Base-by-base conservation (phyloP, 2,113 vertebrate species). In the Prionailurus viverrinus region DNA sequence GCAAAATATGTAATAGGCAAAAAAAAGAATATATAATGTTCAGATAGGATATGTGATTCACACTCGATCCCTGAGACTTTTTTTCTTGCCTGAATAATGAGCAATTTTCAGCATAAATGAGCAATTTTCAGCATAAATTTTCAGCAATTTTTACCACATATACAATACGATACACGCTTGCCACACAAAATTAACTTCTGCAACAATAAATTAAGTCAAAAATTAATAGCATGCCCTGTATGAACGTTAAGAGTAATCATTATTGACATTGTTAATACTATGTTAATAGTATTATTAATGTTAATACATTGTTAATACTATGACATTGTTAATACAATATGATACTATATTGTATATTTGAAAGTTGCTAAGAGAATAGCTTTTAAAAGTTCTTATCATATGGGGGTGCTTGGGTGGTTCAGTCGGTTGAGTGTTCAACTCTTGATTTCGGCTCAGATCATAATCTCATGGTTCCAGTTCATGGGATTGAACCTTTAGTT, bases 91-190 rank as follows among this genome's bases (percentile, higher is more conserved):
- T 76, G 3, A 88, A 12, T 73, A 61, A 90, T 76, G 8, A 88
- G 3, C 13, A 91, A 36, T 90, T 89, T 66, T 66, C 84, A 92
- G 93, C 48, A 94, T 27, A 89, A 91, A 88, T 90, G 2, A 41
- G 61, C 41, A 45, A 7, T 45, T 45, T 45, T 45, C 45, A 45
- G 45, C 41, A 45, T 45, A 45, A 45, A 8, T 45, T 45, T 45
- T 45, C 45, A 45, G 45, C 45, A 45, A 8, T 45, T 45, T 45
- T 45, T 45, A 45, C 45, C 45, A 45, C 45, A 87, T 36, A 76
- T 16, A 74, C 31, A 63, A 4, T 11, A 79, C 3, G 73, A 5
- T 39, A 36, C 1, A 82, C 5, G 25, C 1, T 3, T n/a, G 55
- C 6, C n/a, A 88, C 18, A 66, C 63, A 80, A 81, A 97, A 89